These are phyloP conservation scores for Leptopterna dolabrata DNA, from an alignment of 2,888 invertebrate species.

Conservation along the genomic window DNA sequence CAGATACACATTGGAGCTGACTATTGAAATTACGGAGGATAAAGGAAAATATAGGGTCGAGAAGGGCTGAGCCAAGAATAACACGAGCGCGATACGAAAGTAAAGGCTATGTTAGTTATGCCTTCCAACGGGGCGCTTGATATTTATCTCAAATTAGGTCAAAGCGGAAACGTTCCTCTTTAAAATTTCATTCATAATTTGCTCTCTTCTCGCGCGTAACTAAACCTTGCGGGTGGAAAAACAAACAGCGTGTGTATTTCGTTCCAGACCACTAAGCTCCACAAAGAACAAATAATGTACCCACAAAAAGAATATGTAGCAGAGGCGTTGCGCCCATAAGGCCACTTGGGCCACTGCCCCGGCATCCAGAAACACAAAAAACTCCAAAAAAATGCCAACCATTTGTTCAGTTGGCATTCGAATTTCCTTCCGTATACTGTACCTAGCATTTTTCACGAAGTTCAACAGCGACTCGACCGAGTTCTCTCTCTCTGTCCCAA, in stretches of 20 bases:
- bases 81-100: neutral
- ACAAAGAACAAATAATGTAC: neutral
- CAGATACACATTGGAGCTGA: neutral
- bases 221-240: neutral
- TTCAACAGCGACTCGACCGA: too few relatives aligned
- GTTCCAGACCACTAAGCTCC: neutral
- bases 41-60: neutral
- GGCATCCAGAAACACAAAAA: too few relatives aligned
- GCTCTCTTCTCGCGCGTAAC: neutral
- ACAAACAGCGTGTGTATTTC: neutral
- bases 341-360: too few relatives aligned
- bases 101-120: neutral
- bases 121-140: neutral
- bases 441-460: too few relatives aligned
- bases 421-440: too few relatives aligned
- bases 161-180: neutral
- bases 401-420: too few relatives aligned
- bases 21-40: neutral
- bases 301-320: neutral
- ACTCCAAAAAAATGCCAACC: too few relatives aligned
- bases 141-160: neutral
- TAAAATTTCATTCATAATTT: neutral
- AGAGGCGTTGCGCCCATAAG: too few relatives aligned
- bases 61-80: neutral
- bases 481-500: too few relatives aligned